phyloP scores from a whole-genome alignment of 2,888 invertebrate species.

The Sarcophaga carnaria region DNA sequence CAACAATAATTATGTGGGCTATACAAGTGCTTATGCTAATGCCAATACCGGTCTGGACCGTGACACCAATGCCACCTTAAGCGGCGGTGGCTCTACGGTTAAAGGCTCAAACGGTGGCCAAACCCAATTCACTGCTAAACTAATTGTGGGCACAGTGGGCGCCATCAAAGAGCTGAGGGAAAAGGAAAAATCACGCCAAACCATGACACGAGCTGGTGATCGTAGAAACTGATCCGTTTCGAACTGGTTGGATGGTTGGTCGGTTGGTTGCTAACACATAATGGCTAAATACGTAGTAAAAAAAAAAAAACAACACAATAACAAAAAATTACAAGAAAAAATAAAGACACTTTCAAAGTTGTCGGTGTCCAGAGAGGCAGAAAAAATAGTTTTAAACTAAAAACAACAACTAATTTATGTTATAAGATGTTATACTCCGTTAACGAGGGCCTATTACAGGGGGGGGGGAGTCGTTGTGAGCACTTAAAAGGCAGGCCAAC shows the following conservation, averaged over 20 bases:
- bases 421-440: not conserved
- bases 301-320: too few species aligned
- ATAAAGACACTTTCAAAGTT: not conserved
- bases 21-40: slow-evolving; percentile 81
- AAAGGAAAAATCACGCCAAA: slow-evolving; percentile 87
- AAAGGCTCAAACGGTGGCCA: slow-evolving; percentile 73
- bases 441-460: not conserved
- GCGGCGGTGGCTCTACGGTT: slow-evolving; percentile 67
- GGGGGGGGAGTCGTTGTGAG: not conserved
- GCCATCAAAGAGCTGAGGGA: slow-evolving; percentile 89
- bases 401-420: not conserved
- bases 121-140: slow-evolving; percentile 87
- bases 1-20: slow-evolving; percentile 82
- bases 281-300: too few species aligned
- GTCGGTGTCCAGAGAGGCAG: not conserved
- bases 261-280: not conserved
- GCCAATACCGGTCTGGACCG: slow-evolving; percentile 79
- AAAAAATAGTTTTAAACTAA: not conserved
- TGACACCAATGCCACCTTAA: slow-evolving; percentile 74
- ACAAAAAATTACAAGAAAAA: not conserved
- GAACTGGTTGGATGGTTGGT: not conserved
- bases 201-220: slow-evolving; percentile 80
- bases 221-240: slow-evolving; percentile 76
- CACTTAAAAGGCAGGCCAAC: not conserved
- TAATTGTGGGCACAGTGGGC: slow-evolving; percentile 88